Evolutionary conservation across 1,140 invertebrate genomes (phyloP).

Genomic region (Hyles euphorbiae): DNA sequence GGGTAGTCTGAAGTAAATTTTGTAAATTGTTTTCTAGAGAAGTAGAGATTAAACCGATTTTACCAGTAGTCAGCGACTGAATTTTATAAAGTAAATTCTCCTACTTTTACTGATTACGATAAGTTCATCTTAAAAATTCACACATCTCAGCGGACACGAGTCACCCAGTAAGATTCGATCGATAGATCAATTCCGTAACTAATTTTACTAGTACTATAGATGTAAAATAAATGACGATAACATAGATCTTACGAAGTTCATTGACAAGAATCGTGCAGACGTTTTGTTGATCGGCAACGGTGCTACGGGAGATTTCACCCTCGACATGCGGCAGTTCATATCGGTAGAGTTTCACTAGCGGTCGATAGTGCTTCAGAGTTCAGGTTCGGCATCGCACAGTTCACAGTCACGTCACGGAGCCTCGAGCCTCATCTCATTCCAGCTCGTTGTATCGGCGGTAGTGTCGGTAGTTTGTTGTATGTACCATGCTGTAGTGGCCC

Average conservation of each 20-base stretch:
- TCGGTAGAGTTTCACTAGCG: constrained; percentile 45
- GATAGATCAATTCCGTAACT: constrained; percentile 43
- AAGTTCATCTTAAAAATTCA: constrained; percentile 49
- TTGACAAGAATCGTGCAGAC: constrained; percentile 39
- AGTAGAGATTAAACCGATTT: constrained; percentile 58
- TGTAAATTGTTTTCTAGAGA: constrained; percentile 68
- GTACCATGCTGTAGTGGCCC: constrained; percentile 20
- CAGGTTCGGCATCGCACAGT: constrained; percentile 26
- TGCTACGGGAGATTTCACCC: constrained; percentile 53
- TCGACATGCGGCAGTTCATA: constrained; percentile 37
- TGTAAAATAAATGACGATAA: constrained; percentile 46
- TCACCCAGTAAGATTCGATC: constrained; percentile 45
- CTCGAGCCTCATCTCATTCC: constrained; percentile 39
- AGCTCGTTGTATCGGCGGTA: constrained; percentile 43
- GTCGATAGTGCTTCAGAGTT: constrained; percentile 47
- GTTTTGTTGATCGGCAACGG: constrained; percentile 53
- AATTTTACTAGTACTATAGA: constrained; percentile 55
- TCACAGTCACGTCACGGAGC: background rate
- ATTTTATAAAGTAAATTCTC: constrained; percentile 65
- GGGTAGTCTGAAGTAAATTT: constrained; percentile 49
- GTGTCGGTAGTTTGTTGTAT: constrained; percentile 22
- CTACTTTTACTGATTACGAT: constrained; percentile 59
- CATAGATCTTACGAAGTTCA: constrained; percentile 49
- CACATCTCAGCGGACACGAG: constrained; percentile 39
- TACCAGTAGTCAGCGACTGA: constrained; percentile 68